Percentiles rank a stretch among this genome's conserved stretches.
These are phyloP conservation scores for Notamacropus eugenii DNA, from an alignment of 2,797 vertebrate species.

Conservation along the genomic window DNA sequence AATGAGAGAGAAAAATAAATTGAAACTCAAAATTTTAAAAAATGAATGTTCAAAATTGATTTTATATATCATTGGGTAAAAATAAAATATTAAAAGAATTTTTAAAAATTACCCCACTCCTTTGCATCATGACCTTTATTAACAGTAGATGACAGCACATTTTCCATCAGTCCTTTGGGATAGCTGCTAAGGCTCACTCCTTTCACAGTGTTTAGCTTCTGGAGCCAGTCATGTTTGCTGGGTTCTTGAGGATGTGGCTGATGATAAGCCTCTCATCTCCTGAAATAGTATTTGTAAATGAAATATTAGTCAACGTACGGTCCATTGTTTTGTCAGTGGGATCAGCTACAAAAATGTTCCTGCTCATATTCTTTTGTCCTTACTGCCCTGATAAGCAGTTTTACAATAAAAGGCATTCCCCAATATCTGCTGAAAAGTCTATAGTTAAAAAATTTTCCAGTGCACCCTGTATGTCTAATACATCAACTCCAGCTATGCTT, in stretches of 20 bases:
- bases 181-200: conserved; percentile 98
- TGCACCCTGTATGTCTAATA: conserved; percentile 90
- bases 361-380: conserved; percentile 94
- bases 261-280: conserved; percentile 88
- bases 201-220: conserved; percentile 97
- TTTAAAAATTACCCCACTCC: conserved; percentile 94
- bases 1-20: not conserved
- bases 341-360: conserved; percentile 95
- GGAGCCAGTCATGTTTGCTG: conserved; percentile 97
- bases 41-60: not conserved
- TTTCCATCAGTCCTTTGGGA: conserved; percentile 96
- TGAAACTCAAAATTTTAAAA: not conserved
- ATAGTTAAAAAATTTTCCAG: conserved; percentile 93
- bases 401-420: conserved; percentile 96
- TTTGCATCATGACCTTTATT: conserved; percentile 97
- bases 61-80: conserved; percentile 88
- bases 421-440: conserved; percentile 96
- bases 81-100: conserved; percentile 71
- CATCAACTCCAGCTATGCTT: conserved; percentile 95
- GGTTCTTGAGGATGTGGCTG: conserved; percentile 94
- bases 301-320: conserved; percentile 95
- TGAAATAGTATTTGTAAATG: conserved; percentile 96
- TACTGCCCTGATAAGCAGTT: conserved; percentile 84
- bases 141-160: conserved; percentile 94
- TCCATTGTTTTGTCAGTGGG: conserved; percentile 92